Conservation (phyloP, 1,140 invertebrate species). For the Drosophila seguyi region DNA sequence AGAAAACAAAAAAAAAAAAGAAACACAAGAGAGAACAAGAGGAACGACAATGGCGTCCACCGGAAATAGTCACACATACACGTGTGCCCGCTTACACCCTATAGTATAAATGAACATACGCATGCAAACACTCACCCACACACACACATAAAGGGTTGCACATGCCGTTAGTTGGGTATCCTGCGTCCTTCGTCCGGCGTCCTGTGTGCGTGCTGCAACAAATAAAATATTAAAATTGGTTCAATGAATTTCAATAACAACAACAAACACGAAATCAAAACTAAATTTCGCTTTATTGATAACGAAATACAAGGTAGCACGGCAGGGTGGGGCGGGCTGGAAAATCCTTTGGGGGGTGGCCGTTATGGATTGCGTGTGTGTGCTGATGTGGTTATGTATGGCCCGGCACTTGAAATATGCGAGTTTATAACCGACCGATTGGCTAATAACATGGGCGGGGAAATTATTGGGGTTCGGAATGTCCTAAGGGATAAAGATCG, state of each 20-base stretch:
- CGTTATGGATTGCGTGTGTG: constrained; percentile 44
- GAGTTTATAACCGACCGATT: constrained; percentile 58
- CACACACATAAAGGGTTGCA: constrained; percentile 71
- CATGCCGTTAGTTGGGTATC: constrained; percentile 70
- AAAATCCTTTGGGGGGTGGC: constrained; percentile 6
- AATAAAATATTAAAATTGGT: constrained; percentile 84
- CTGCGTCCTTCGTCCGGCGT: constrained; percentile 25
- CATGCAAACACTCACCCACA: constrained; percentile 38
- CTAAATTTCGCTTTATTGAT: constrained; percentile 84
- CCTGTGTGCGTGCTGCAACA: constrained; percentile 79
- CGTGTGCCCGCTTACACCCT: constrained; percentile 30
- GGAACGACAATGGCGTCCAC: constrained; percentile 76
- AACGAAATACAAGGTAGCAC: constrained; percentile 77
- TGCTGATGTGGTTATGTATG: constrained; percentile 72
- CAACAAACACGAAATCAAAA: constrained; percentile 84
- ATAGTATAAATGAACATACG: constrained; percentile 39
- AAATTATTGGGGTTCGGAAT: not conserved
- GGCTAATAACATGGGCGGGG: constrained; percentile 22
- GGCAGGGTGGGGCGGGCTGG: constrained; percentile 1
- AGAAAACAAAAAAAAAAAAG: not conserved
- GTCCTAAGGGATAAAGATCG: not conserved
- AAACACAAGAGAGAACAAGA: constrained; percentile 38
- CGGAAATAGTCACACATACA: constrained; percentile 74
- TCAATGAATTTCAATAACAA: constrained; percentile 84
- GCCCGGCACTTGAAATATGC: constrained; percentile 70